Percentiles rank a stretch among this genome's conserved stretches.
phyloP scores from a whole-genome alignment of 2,797 vertebrate species.

The Ispidina lecontei region DNA sequence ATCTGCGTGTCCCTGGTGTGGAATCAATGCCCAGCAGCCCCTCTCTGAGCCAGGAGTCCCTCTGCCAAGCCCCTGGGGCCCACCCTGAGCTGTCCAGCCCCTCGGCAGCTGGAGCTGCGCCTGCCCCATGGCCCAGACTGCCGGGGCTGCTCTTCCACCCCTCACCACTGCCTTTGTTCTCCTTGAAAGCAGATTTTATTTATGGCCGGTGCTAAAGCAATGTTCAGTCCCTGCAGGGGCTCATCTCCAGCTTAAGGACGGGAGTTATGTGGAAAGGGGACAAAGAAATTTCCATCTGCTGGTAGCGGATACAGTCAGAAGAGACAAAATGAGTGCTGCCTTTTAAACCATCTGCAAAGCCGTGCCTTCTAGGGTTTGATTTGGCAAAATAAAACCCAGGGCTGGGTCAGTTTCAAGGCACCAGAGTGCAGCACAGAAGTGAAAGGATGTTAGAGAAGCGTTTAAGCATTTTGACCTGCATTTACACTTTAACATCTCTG shows the following conservation, averaged over 20 bases:
- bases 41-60: not conserved
- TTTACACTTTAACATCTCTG: not conserved
- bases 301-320: not conserved
- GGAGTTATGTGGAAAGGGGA: not conserved
- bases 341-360: not conserved
- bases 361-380: not conserved
- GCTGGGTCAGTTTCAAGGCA: not conserved
- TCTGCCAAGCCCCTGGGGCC: not conserved
- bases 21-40: not conserved
- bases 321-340: not conserved
- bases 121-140: not conserved
- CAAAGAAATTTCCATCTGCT: not conserved
- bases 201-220: not conserved
- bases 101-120: not conserved
- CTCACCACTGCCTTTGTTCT: not conserved
- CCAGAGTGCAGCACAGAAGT: not conserved
- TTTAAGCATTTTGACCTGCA: not conserved
- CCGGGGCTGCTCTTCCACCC: not conserved
- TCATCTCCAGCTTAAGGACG: not conserved
- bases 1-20: not conserved
- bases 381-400: not conserved
- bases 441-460: not conserved
- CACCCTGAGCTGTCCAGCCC: not conserved
- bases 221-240: not conserved
- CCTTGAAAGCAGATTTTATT: not conserved